Percentiles rank a stretch among this genome's conserved stretches.
Evolutionary conservation across 2,888 invertebrate genomes (phyloP).

Genomic region (Seladonia tumulorum): DNA sequence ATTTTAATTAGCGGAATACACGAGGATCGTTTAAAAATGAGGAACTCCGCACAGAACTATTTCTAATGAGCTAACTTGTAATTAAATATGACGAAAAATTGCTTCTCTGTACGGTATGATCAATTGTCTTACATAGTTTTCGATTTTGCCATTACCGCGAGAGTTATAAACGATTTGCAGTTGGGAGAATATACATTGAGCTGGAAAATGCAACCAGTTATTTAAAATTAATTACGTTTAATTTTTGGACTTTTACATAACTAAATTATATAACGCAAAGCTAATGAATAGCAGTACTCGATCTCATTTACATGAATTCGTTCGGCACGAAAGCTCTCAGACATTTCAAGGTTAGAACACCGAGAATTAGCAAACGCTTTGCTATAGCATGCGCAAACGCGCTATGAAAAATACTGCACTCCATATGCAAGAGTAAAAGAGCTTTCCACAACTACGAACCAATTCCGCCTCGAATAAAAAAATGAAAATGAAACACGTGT

Average conservation of each 20-base stretch:
- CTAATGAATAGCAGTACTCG: too few species aligned
- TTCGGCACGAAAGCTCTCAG: too few species aligned
- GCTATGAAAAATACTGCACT: background rate
- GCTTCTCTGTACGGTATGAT: background rate
- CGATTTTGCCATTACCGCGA: too few species aligned
- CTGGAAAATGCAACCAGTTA: too few species aligned
- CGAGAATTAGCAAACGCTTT: background rate
- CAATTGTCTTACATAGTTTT: background rate
- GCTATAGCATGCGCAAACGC: background rate
- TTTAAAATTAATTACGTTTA: too few species aligned
- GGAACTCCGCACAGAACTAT: background rate
- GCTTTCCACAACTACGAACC: background rate
- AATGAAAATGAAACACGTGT: too few species aligned
- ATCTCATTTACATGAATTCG: too few species aligned
- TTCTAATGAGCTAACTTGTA: background rate
- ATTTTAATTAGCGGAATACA: background rate
- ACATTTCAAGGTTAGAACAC: background rate
- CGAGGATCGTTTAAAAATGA: background rate
- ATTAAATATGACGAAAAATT: background rate
- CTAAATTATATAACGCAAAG: too few species aligned
- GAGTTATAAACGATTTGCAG: too few species aligned
- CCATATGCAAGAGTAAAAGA: background rate
- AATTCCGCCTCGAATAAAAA: background rate
- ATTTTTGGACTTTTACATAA: too few species aligned
- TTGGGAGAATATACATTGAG: too few species aligned